A percentile compares a stretch with the other conserved stretches of the same genome.
These are phyloP conservation scores for Propithecus coquereli DNA, from an alignment of 2,113 vertebrate genomes.

Conservation along the genomic window DNA sequence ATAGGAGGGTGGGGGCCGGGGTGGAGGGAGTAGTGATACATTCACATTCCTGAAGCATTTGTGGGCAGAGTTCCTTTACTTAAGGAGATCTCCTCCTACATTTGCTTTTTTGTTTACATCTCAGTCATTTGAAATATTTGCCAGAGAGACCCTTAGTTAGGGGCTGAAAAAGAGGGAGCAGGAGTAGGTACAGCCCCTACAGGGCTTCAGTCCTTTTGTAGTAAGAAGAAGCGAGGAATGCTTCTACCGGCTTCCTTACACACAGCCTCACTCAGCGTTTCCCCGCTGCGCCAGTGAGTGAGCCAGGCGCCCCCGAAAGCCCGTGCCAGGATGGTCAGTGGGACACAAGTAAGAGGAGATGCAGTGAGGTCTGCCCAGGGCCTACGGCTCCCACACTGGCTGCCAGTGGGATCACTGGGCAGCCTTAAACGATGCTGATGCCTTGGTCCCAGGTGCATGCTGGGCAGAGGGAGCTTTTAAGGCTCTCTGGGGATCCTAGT, in stretches of 20 bases:
- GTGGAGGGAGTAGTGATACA: no score
- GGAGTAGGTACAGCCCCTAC: background rate
- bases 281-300: background rate
- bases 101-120: background rate
- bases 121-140: background rate
- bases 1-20: background rate
- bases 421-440: no score
- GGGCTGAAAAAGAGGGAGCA: background rate
- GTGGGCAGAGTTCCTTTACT: background rate
- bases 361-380: background rate
- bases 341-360: background rate
- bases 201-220: background rate
- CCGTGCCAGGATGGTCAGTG: fast-evolving
- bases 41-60: background rate
- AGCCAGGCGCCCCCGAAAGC: background rate
- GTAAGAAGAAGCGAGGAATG: background rate
- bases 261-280: background rate
- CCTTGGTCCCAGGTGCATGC: background rate
- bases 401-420: fast-evolving
- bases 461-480: background rate
- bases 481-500: background rate
- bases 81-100: background rate
- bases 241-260: background rate
- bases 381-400: background rate
- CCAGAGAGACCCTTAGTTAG: background rate